Conservation (phyloP, 2,113 vertebrate species). For the Erythrocercus mccallii region DNA sequence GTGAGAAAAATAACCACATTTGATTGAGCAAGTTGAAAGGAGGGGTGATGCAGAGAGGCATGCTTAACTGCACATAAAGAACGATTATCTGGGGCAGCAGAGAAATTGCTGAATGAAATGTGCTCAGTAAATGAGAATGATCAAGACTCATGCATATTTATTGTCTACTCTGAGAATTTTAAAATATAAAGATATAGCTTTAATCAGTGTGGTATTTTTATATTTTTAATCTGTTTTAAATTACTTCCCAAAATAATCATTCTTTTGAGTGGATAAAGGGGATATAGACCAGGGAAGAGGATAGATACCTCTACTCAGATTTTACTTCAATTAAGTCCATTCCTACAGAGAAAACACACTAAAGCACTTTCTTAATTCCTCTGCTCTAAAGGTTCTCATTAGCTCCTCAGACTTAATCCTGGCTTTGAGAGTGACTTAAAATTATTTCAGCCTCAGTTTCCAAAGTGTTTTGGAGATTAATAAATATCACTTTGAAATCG, state of each 20-base stretch:
- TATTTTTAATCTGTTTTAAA: constrained; percentile 26
- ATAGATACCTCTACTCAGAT: background rate
- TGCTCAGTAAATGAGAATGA: background rate
- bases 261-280: background rate
- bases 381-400: constrained; percentile 1
- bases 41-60: background rate
- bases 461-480: background rate
- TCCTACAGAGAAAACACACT: background rate
- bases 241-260: constrained; percentile 1
- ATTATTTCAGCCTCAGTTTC: constrained; percentile 12
- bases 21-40: background rate
- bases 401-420: background rate
- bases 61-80: background rate
- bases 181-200: background rate
- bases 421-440: background rate
- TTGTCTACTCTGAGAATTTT: background rate
- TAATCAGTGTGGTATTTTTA: background rate
- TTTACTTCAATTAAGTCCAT: background rate
- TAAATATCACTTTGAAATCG: background rate
- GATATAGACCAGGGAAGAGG: background rate
- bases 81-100: background rate
- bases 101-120: background rate
- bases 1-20: background rate
- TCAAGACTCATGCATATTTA: background rate
- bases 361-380: constrained; percentile 20